Evolutionary conservation across 1,140 invertebrate genomes (phyloP).

Genomic region (Tetraneura akinire): DNA sequence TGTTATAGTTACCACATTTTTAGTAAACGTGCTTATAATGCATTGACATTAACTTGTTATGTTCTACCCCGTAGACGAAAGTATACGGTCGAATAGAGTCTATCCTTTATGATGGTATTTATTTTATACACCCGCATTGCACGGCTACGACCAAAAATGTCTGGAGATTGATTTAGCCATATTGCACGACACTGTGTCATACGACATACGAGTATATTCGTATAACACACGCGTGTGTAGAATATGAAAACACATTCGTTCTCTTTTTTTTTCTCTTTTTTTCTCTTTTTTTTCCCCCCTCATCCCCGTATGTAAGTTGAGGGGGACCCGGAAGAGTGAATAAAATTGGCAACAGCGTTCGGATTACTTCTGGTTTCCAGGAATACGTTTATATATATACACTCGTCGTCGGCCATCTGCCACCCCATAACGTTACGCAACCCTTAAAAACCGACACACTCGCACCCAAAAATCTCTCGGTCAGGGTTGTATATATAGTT

Average conservation of each 20-base stretch:
- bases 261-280: background rate
- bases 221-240: background rate
- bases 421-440: conserved; percentile 51
- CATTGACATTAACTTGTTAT: background rate
- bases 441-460: conserved; percentile 50
- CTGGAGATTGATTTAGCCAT: conserved; percentile 31
- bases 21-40: background rate
- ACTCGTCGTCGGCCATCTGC: conserved; percentile 38
- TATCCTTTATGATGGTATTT: background rate
- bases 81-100: background rate
- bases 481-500: background rate
- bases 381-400: conserved; percentile 18
- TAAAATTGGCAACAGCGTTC: conserved; percentile 49
- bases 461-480: conserved; percentile 43
- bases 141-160: background rate
- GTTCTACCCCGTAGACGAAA: background rate
- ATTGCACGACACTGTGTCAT: background rate
- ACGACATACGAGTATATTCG: background rate
- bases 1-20: background rate
- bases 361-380: conserved; percentile 51
- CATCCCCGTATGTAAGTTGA: background rate
- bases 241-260: conserved; percentile 7
- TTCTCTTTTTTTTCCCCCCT: background rate
- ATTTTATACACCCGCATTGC: background rate
- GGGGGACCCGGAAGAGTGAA: conserved; percentile 50